Base-by-base conservation (phyloP, 2,797 vertebrate genomes). In the Melanotaenia nigrans region DNA sequence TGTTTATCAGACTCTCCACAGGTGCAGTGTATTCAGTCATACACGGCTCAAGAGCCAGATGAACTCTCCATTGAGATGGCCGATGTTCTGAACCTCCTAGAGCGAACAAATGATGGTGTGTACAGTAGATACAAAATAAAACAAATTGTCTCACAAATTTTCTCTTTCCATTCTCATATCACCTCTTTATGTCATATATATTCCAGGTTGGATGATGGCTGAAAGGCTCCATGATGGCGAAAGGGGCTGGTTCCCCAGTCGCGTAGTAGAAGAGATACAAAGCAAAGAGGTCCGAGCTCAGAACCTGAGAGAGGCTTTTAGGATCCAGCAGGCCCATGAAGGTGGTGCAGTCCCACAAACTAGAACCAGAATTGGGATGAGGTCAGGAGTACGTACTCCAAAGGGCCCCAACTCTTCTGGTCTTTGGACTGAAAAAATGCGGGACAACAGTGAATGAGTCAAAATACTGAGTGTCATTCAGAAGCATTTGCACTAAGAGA, bases 1-100 rank as follows among this genome's bases (percentile, higher is more conserved):
- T 76, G 1, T 70, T 16, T 45, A 1, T 65, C 92, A 99, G 98
- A 98, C 85, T 97, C 95, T 79, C 96, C 96, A 0, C 98, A 99
- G 94, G 97, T 99, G 65, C 98, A 99, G 87, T 99, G 98, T 1
- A 96, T 99, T 67, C 97, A 98, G 89, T 97, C 97, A 0, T 98
- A 98, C 0, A 92, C 96, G 30, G 95, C 96, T 76, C 98, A 98
- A 91, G 96, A 99, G 82, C 95, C 96, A 0, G 98, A 99, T 4
- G 98, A 99, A 83, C 93, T 99, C 69, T 96, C 97, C 3, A 90
- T 98, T 58, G 98, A 99, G 79, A 95, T 98, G 92, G 98, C 97
- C 0, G 98, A 99, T 10, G 87, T 98, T 67, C 93, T 99, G 69
- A 97, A 96, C 87, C 94, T 97, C 71, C 90, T 98, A 64, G 97